Conservation (phyloP, 2,113 vertebrate species). For the Sinocyclocheilus maitianheensis region DNA sequence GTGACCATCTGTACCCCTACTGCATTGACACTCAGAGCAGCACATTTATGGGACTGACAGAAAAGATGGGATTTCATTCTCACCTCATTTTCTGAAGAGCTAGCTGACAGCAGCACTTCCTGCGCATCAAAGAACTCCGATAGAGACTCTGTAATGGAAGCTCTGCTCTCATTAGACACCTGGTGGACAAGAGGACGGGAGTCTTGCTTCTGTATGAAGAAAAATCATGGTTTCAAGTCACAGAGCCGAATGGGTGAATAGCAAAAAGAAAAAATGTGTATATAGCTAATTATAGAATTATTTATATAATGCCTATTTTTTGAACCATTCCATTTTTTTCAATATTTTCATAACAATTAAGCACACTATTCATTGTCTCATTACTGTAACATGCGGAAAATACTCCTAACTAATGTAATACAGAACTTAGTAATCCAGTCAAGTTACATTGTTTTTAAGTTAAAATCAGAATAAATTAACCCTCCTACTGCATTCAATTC, state of each 20-base stretch:
- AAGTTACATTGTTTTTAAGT: background rate
- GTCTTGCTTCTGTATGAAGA: slow-evolving; percentile 77
- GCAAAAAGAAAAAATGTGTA: background rate
- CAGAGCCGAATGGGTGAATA: background rate
- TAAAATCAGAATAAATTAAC: background rate
- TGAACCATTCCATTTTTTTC: background rate
- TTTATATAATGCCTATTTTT: background rate
- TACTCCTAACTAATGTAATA: background rate
- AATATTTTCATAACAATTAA: background rate
- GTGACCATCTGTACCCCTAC: background rate
- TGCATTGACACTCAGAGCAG: background rate
- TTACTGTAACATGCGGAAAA: background rate
- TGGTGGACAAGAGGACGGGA: slow-evolving; percentile 87
- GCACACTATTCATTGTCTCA: background rate
- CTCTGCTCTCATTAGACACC: slow-evolving; percentile 89
- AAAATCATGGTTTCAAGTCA: slow-evolving; percentile 54
- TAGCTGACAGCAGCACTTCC: slow-evolving; percentile 92
- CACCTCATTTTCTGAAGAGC: slow-evolving; percentile 98
- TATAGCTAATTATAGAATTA: background rate
- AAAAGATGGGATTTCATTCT: slow-evolving; percentile 36
- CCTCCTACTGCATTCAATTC: background rate
- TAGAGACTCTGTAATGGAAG: slow-evolving; percentile 91
- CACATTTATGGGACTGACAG: background rate
- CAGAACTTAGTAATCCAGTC: background rate
- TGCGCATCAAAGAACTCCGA: slow-evolving; percentile 97